phyloP scores from a whole-genome alignment of 2,113 vertebrate species.

The Atlantisia rogersi region DNA sequence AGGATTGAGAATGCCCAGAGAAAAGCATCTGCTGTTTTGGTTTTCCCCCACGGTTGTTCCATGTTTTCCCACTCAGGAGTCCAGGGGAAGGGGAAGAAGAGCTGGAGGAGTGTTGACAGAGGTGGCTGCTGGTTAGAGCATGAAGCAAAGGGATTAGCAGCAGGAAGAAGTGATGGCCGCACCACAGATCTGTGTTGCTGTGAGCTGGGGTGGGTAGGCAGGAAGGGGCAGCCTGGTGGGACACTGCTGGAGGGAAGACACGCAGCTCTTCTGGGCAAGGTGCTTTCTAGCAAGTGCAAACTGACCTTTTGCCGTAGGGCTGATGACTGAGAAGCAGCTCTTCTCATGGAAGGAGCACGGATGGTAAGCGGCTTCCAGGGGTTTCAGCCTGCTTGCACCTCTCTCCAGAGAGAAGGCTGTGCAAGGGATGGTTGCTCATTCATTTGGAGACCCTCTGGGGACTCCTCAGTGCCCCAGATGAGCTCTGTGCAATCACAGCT shows the following conservation, averaged over 20 bases:
- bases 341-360: neutral
- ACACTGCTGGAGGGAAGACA: neutral
- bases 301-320: accelerated
- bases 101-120: neutral
- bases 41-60: neutral
- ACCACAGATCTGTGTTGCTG: neutral
- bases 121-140: neutral
- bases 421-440: accelerated
- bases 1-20: neutral
- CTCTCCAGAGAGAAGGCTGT: neutral
- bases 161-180: neutral
- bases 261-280: neutral
- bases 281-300: neutral
- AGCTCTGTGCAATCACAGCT: neutral
- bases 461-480: neutral
- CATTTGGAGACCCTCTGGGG: neutral
- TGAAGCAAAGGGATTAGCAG: neutral
- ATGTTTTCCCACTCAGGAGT: neutral
- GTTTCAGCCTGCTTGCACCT: neutral
- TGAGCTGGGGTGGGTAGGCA: neutral
- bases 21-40: neutral
- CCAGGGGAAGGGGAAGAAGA: neutral
- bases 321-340: neutral
- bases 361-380: neutral
- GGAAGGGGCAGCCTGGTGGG: neutral